Conservation (phyloP, 2,888 invertebrate species). For the Chrysina gloriosa region DNA sequence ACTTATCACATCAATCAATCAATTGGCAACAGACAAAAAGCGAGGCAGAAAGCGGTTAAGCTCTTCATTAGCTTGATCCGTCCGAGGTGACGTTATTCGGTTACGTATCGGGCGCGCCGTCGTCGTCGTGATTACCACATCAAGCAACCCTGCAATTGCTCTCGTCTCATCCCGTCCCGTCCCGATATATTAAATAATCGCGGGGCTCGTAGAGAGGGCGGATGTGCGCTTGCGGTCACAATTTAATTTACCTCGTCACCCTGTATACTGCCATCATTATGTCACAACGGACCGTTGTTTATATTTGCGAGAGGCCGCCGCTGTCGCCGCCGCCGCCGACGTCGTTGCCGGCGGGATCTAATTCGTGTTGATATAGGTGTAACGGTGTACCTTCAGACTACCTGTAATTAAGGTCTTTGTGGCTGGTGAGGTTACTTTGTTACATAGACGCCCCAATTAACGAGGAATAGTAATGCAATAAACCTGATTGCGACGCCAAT, state of each 20-base stretch:
- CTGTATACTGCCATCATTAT: conserved; percentile 19
- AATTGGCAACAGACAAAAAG: no score
- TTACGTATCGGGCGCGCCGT: conserved; percentile 8
- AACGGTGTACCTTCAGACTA: conserved; percentile 54
- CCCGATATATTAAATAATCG: conserved; percentile 25
- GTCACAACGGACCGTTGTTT: conserved; percentile 14
- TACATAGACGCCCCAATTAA: conserved; percentile 63
- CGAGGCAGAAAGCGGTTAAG: no score
- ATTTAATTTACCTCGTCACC: conserved; percentile 15
- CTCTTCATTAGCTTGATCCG: no score
- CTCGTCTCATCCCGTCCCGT: no score
- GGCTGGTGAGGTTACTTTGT: conserved; percentile 61
- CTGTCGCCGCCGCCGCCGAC: background rate
- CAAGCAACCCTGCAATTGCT: background rate
- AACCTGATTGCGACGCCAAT: conserved; percentile 64
- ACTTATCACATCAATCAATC: no score
- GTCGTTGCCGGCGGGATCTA: conserved; percentile 42
- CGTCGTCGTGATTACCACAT: no score
- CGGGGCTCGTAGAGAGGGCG: background rate
- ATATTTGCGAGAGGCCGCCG: conserved; percentile 5
- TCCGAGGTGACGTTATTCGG: no score
- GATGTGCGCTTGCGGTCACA: background rate
- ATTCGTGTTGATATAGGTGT: conserved; percentile 57
- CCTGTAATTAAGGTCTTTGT: conserved; percentile 60
- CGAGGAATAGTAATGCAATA: conserved; percentile 64